Percentiles rank a stretch among this genome's conserved stretches.
phyloP scores from a whole-genome alignment of 2,113 vertebrate genomes.

The Chionomys nivalis region DNA sequence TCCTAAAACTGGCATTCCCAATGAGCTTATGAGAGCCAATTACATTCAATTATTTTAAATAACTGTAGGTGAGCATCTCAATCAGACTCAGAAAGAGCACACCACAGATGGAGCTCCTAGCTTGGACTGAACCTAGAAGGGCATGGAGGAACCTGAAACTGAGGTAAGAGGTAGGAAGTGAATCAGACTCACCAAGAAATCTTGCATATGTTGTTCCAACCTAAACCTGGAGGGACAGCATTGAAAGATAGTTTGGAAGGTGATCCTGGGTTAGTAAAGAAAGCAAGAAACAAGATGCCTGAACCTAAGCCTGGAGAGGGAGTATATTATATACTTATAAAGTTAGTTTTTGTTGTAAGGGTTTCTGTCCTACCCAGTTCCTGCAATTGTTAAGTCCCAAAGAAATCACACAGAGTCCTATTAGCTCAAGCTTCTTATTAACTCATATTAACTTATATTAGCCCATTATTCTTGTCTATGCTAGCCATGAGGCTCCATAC shows the following conservation, averaged over 20 bases:
- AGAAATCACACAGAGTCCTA: too few species aligned
- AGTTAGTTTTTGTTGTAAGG: not conserved
- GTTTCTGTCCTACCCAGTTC: too few species aligned
- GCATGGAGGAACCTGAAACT: too few species aligned
- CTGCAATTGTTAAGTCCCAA: too few species aligned
- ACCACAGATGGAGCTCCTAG: not conserved
- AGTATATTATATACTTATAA: not conserved
- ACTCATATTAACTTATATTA: too few species aligned
- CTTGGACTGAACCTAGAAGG: not conserved
- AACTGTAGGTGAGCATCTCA: not conserved
- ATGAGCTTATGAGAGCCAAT: too few species aligned
- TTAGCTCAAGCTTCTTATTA: too few species aligned
- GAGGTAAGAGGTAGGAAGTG: not conserved
- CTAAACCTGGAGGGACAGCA: not conserved
- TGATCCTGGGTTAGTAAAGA: not conserved
- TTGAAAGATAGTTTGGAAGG: not conserved
- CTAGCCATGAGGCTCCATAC: too few species aligned
- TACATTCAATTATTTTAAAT: too few species aligned
- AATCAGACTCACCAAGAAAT: not conserved
- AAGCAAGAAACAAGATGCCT: not conserved
- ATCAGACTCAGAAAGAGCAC: not conserved
- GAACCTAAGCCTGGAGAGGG: not conserved
- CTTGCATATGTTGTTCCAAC: not conserved
- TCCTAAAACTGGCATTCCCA: too few species aligned
- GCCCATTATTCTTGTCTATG: too few species aligned